Percentiles rank a stretch among this genome's conserved stretches.
Evolutionary conservation across 2,888 invertebrate genomes (phyloP).

Genomic region (Blastobasis adustella): DNA sequence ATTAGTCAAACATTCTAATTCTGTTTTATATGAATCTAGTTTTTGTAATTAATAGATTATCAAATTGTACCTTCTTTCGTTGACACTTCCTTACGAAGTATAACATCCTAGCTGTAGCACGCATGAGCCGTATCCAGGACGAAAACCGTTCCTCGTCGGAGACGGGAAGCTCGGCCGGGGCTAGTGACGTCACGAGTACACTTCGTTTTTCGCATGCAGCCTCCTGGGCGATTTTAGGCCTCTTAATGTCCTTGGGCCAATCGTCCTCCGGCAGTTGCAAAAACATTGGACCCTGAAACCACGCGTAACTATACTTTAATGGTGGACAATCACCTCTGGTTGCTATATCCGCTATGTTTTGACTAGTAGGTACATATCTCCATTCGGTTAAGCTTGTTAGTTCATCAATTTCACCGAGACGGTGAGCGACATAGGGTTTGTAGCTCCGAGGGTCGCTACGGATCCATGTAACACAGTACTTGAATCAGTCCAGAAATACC

Average conservation of each 20-base stretch:
- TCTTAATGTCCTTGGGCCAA: too few relatives aligned
- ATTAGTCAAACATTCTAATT: slow-evolving; percentile 5
- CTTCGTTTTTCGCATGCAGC: too few relatives aligned
- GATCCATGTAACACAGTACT: slow-evolving; percentile 16
- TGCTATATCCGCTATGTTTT: too few relatives aligned
- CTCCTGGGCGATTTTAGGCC: too few relatives aligned
- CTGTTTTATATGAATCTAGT: slow-evolving; percentile 5
- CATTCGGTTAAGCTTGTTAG: slow-evolving; percentile 7
- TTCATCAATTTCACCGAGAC: slow-evolving; percentile 12
- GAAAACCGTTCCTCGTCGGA: too few relatives aligned
- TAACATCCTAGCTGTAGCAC: background rate
- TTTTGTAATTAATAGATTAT: slow-evolving; percentile 6
- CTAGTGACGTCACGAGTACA: slow-evolving; percentile 9
- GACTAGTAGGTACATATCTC: too few relatives aligned
- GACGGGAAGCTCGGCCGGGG: too few relatives aligned
- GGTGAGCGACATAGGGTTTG: slow-evolving; percentile 13
- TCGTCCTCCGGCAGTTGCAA: too few relatives aligned
- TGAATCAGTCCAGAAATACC: slow-evolving; percentile 14
- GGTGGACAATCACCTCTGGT: too few relatives aligned
- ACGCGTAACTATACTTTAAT: too few relatives aligned
- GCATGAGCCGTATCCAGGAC: too few relatives aligned
- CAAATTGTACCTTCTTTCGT: background rate
- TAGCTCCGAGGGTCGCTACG: slow-evolving; percentile 9
- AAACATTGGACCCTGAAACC: too few relatives aligned
- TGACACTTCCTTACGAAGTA: background rate